Percentiles rank a stretch among this genome's conserved stretches.
These are phyloP conservation scores for Trochalopteron elliotii DNA, from an alignment of 2,113 vertebrate genomes.

Conservation along the genomic window DNA sequence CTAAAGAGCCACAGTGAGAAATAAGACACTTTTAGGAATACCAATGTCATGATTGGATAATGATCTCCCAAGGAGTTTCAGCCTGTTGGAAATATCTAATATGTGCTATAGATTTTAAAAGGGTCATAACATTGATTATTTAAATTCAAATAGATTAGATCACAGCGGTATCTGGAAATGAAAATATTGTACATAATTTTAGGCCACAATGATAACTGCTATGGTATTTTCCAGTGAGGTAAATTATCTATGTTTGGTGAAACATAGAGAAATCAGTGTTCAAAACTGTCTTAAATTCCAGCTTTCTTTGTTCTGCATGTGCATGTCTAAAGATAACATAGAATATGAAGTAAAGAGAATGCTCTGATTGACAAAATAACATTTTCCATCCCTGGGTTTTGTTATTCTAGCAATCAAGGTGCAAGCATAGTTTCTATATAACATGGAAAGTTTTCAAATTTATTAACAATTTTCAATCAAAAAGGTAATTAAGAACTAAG, in stretches of 20 bases:
- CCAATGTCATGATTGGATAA: neutral
- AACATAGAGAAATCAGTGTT: neutral
- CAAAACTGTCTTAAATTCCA: neutral
- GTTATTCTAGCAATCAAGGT: neutral
- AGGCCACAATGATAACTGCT: neutral
- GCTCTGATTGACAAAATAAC: neutral
- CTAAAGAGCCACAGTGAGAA: neutral
- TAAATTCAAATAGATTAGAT: neutral
- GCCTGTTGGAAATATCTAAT: neutral
- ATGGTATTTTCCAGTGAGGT: neutral
- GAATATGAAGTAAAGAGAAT: neutral
- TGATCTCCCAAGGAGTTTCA: neutral
- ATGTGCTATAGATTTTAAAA: neutral
- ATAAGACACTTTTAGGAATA: neutral
- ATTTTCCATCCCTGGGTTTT: neutral
- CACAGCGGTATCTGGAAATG: neutral
- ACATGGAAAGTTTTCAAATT: neutral
- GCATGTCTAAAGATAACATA: neutral
- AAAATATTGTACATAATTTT: neutral
- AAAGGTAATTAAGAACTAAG: neutral
- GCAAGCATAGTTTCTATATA: neutral
- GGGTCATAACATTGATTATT: neutral
- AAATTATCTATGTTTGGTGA: neutral
- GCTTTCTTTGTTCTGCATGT: neutral
- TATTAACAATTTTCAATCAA: neutral